These are phyloP conservation scores for Drosophila sucinea DNA, from an alignment of 1,140 invertebrate genomes.

Conservation along the genomic window DNA sequence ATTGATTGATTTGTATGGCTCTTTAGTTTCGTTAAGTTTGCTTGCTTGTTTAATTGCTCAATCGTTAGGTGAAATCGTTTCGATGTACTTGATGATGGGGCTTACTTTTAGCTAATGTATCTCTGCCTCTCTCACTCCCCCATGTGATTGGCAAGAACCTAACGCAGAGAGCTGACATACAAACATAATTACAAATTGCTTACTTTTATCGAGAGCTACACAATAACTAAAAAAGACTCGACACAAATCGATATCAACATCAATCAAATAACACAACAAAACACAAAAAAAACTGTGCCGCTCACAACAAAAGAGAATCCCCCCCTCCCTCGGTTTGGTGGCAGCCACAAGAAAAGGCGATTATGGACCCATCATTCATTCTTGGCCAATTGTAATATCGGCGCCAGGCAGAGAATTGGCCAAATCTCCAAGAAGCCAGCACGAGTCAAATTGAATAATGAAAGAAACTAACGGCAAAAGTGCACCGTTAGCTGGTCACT, in stretches of 20 bases:
- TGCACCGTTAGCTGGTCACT: conserved; percentile 33
- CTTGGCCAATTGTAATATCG: conserved; percentile 3
- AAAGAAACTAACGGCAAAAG: conserved; percentile 30
- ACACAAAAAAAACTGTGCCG: conserved; percentile 17
- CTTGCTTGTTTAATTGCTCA: no score
- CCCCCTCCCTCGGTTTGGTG: neutral
- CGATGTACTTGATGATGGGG: neutral
- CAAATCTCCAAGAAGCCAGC: neutral
- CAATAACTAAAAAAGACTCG: conserved; percentile 20
- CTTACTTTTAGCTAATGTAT: conserved; percentile 4
- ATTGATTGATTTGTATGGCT: no score
- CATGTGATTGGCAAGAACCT: conserved; percentile 3
- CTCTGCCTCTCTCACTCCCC: neutral
- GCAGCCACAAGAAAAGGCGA: conserved; percentile 9
- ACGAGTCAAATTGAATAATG: conserved; percentile 6
- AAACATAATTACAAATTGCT: conserved; percentile 18
- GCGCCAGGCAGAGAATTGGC: neutral
- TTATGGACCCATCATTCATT: conserved; percentile 15
- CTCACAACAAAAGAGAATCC: conserved; percentile 15
- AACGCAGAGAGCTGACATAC: conserved; percentile 2
- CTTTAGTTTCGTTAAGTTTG: no score
- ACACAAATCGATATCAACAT: conserved; percentile 30
- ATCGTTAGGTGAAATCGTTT: no score
- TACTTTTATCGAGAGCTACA: conserved; percentile 6
- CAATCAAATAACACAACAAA: conserved; percentile 19